Conservation (phyloP, 2,113 vertebrate genomes). For the Crypturellus undulatus region DNA sequence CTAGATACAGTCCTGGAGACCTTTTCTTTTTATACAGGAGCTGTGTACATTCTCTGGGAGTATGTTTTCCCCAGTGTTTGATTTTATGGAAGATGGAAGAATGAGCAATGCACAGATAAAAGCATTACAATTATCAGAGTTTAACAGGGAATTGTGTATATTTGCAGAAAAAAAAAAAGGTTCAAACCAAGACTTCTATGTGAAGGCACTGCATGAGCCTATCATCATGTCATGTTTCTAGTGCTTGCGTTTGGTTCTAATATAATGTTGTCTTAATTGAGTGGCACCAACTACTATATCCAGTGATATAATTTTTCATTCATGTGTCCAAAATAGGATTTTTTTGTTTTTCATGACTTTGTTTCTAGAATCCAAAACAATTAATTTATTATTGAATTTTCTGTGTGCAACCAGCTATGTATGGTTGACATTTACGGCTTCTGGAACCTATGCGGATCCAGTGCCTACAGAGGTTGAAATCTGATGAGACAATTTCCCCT, state of each 20-base stretch:
- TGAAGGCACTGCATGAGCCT: neutral
- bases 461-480: neutral
- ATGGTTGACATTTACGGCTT: neutral
- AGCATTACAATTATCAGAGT: neutral
- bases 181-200: neutral
- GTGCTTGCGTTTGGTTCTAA: neutral
- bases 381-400: neutral
- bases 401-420: neutral
- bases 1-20: neutral
- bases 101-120: neutral
- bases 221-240: neutral
- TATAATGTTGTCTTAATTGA: neutral
- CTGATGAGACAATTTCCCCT: neutral
- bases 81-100: neutral
- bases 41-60: neutral
- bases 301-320: neutral
- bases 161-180: neutral
- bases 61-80: neutral
- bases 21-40: neutral
- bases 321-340: neutral
- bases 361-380: neutral
- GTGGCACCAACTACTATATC: neutral
- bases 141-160: neutral
- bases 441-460: neutral
- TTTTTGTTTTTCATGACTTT: neutral